A percentile compares a stretch with the other conserved stretches of the same genome.
These are phyloP conservation scores for Chionis minor DNA, from an alignment of 2,113 vertebrate species.

Conservation along the genomic window DNA sequence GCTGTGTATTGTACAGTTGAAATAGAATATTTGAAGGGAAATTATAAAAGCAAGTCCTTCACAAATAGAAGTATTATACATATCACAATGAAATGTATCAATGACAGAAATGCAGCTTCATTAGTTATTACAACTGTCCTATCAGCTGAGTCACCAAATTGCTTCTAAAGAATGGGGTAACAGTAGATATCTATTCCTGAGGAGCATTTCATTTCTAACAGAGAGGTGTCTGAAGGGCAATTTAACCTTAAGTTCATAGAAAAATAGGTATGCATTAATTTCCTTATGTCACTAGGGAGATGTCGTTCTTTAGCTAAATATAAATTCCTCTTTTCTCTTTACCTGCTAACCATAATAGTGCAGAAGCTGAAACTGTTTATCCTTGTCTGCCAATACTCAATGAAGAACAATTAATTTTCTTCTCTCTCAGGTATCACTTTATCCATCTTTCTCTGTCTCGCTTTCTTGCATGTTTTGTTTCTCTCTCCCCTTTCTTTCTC, in stretches of 20 bases:
- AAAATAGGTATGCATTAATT: not conserved
- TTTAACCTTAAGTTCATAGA: not conserved
- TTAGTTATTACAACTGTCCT: not conserved
- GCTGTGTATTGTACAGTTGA: not conserved
- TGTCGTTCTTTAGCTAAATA: not conserved
- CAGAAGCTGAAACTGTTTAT: not conserved
- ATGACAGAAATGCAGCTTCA: not conserved
- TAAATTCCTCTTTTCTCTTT: not conserved
- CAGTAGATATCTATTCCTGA: not conserved
- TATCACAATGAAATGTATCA: not conserved
- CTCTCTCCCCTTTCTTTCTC: not conserved
- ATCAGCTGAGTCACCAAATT: not conserved
- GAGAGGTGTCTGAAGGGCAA: not conserved
- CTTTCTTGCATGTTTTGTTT: not conserved
- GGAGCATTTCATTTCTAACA: not conserved
- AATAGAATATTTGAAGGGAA: not conserved
- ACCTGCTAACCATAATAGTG: not conserved
- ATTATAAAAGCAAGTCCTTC: not conserved
- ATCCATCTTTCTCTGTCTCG: not conserved
- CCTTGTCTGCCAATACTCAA: not conserved
- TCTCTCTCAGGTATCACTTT: not conserved
- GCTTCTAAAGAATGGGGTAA: not conserved
- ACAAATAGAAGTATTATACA: not conserved
- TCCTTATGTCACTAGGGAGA: not conserved
- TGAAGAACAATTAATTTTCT: not conserved